Evolutionary conservation across 2,113 vertebrate genomes (phyloP).

Genomic region (Elephantulus edwardii): DNA sequence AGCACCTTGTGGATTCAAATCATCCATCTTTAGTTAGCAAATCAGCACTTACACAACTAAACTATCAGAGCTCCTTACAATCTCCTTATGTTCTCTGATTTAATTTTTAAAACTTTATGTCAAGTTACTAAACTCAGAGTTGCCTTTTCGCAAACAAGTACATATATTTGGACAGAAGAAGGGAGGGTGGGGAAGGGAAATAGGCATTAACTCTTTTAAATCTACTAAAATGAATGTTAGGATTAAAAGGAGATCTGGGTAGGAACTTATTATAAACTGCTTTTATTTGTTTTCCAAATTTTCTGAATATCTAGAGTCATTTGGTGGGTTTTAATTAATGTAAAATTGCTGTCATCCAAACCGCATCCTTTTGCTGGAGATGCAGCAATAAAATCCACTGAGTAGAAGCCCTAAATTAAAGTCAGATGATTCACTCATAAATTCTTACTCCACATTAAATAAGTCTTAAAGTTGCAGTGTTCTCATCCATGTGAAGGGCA

Average conservation of each 20-base stretch:
- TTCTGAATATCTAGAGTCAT: not conserved
- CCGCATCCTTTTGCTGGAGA: not conserved
- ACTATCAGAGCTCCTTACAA: too few relatives aligned
- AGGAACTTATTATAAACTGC: not conserved
- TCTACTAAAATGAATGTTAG: not conserved
- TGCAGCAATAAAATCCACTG: not conserved
- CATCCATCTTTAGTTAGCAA: too few relatives aligned
- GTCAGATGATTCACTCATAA: not conserved
- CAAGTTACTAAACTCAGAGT: not conserved
- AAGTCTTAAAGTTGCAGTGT: not conserved
- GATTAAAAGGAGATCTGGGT: not conserved
- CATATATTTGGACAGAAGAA: not conserved
- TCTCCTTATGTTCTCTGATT: not conserved
- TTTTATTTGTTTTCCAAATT: conserved; percentile 13
- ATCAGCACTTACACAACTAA: too few relatives aligned
- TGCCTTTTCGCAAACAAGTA: not conserved
- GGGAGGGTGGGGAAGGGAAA: not conserved
- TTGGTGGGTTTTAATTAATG: not conserved
- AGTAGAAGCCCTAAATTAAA: not conserved
- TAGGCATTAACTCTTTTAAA: not conserved
- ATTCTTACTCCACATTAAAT: not conserved
- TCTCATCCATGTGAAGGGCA: not conserved
- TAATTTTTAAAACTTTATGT: not conserved
- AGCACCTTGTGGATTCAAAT: too few relatives aligned
- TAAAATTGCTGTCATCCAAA: not conserved